Evolutionary conservation across 2,888 invertebrate genomes (phyloP).

Genomic region (Tridacna gigas): DNA sequence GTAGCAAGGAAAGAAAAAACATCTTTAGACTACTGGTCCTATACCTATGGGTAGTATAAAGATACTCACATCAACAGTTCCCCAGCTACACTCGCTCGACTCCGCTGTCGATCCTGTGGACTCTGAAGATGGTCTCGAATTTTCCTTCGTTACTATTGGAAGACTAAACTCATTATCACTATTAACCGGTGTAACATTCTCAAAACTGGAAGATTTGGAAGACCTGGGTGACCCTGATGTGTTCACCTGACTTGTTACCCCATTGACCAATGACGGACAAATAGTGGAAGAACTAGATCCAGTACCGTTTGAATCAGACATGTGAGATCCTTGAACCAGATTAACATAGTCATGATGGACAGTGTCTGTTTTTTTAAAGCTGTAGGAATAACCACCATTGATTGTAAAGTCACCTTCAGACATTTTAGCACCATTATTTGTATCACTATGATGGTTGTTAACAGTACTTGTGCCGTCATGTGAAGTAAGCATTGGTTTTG

Average conservation of each 20-base stretch:
- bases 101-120: constrained; percentile 73
- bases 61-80: constrained; percentile 66
- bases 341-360: constrained; percentile 58
- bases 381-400: constrained; percentile 12
- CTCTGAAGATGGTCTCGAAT: constrained; percentile 40
- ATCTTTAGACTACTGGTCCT: background rate
- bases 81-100: constrained; percentile 74
- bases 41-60: background rate
- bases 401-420: constrained; percentile 26
- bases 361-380: constrained; percentile 11
- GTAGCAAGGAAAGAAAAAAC: no score
- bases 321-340: constrained; percentile 43
- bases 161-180: constrained; percentile 72
- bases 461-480: background rate
- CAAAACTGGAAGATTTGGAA: constrained; percentile 71
- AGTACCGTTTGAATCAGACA: constrained; percentile 53
- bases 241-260: constrained; percentile 49
- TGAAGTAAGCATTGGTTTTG: background rate
- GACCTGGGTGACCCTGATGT: constrained; percentile 63
- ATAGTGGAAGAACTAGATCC: constrained; percentile 49
- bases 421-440: constrained; percentile 12
- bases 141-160: constrained; percentile 30
- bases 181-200: constrained; percentile 76
- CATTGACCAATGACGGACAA: constrained; percentile 42
- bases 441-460: background rate